Evolutionary conservation across 2,113 vertebrate genomes (phyloP), one percentile per base, ranked within the genome.

Genomic region (Oncorhynchus gorbuscha): DNA sequence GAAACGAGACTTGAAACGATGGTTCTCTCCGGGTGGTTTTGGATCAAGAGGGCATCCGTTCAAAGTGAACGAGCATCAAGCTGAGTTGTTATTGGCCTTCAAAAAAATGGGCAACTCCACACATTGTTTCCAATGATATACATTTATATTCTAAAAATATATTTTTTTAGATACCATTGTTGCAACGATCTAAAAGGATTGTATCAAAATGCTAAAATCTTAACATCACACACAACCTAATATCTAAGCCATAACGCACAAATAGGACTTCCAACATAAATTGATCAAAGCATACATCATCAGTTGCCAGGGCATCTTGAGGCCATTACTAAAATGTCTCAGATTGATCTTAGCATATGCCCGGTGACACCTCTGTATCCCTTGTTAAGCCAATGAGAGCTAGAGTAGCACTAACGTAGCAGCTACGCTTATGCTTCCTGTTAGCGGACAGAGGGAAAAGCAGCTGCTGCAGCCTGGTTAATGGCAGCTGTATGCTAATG

Each of bases 401-500:
- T 74, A 76, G 49, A 4, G 12, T 16, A 51, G 48, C 71, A 58
- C 64, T 64, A 26, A 24, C 76, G 28, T 59, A 45, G 39, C 9
- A 45, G 39, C 39, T 45, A 45, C 39, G 76, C 65, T 65, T 39
- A 24, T 6, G 1, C 18, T 39, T 39, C 49, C 30, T 24, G 20
- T 69, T 75, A 78, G 79, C 77, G 45, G 20, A 69, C 76, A 62
- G 71, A 71, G 85, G 78, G 78, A 78, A 76, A 78, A 75, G 81
- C 76, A 75, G 62, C 89, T 87, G 81, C 84, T 88, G 87, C 86
- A 79, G 79, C 73, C 79, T 75, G 69, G 80, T 85, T 86, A 86
- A 84, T 84, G 84, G 89, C 90, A 92, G 90, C 88, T 91, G 88
- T 92, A 90, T 92, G 91, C 80, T 92, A 91, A 93, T 92, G 79